Evolutionary conservation across 2,797 vertebrate genomes (phyloP).

Genomic region (Sebastes taczanowskii): DNA sequence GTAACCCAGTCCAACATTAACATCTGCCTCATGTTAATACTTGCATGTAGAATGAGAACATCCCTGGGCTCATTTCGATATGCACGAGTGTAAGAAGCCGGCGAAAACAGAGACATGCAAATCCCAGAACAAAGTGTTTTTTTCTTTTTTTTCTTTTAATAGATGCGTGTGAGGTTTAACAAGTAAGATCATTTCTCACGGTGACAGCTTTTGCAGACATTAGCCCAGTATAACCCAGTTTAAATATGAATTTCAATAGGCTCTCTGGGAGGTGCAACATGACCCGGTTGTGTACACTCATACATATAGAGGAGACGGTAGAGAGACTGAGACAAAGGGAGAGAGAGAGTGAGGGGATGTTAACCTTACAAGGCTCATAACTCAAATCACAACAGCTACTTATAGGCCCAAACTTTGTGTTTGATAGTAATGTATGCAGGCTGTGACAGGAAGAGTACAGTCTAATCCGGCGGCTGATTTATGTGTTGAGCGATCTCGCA

Average conservation of each 20-base stretch:
- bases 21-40: conserved; percentile 45
- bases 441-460: not conserved
- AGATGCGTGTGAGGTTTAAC: conserved; percentile 24
- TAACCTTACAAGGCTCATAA: conserved; percentile 18
- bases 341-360: not conserved
- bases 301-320: conserved; percentile 36
- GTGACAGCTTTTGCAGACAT: conserved; percentile 42
- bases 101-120: conserved; percentile 20
- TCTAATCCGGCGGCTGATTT: conserved; percentile 2
- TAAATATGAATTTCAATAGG: conserved; percentile 44
- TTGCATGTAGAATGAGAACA: conserved; percentile 16
- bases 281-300: conserved; percentile 54
- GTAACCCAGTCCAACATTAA: conserved; percentile 26
- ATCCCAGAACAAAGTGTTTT: conserved; percentile 12
- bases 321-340: not conserved
- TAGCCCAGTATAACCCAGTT: conserved; percentile 46
- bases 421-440: conserved; percentile 36
- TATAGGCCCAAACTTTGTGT: conserved; percentile 1
- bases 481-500: not conserved
- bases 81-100: conserved; percentile 9
- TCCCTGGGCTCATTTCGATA: conserved; percentile 8
- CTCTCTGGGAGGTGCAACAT: conserved; percentile 48
- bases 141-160: not conserved
- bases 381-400: conserved; percentile 46
- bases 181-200: conserved; percentile 43